A percentile compares a stretch with the other conserved stretches of the same genome.
Conservation (phyloP, 2,113 vertebrate species). For the Hippocampus abdominalis region DNA sequence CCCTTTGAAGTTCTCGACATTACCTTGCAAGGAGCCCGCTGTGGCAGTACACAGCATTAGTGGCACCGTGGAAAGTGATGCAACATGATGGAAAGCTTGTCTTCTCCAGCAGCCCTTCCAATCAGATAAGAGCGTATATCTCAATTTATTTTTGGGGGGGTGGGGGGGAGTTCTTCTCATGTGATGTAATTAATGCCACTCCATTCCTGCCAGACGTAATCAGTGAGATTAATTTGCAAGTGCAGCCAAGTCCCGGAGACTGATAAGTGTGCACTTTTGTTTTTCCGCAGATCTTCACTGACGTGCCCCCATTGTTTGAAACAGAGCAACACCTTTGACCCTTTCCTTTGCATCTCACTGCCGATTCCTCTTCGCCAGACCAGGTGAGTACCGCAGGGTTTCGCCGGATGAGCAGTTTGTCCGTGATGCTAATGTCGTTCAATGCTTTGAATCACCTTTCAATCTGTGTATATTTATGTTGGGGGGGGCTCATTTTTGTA, state of each 20-base stretch:
- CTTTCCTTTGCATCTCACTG: slow-evolving; percentile 92
- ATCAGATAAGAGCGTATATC: slow-evolving; percentile 35
- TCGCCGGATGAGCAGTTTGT: neutral
- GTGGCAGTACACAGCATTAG: slow-evolving; percentile 24
- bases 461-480: too few relatives aligned
- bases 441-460: neutral
- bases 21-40: neutral
- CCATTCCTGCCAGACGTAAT: slow-evolving; percentile 20
- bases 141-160: slow-evolving; percentile 15
- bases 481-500: too few relatives aligned
- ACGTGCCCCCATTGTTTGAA: slow-evolving; percentile 94
- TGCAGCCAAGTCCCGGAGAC: neutral
- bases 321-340: slow-evolving; percentile 97
- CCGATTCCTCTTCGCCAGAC: slow-evolving; percentile 93
- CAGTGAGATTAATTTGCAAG: slow-evolving; percentile 21
- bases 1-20: neutral
- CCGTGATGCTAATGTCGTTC: neutral
- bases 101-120: slow-evolving; percentile 24
- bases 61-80: slow-evolving; percentile 44
- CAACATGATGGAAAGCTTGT: slow-evolving; percentile 53
- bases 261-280: slow-evolving; percentile 1
- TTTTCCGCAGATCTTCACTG: slow-evolving; percentile 81
- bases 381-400: slow-evolving; percentile 72
- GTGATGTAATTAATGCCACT: slow-evolving; percentile 26
- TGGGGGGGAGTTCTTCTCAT: slow-evolving; percentile 15